A percentile compares a stretch with the other conserved stretches of the same genome.
These are phyloP conservation scores for Bostrychus sinensis DNA, from an alignment of 2,113 vertebrate species.

Conservation along the genomic window DNA sequence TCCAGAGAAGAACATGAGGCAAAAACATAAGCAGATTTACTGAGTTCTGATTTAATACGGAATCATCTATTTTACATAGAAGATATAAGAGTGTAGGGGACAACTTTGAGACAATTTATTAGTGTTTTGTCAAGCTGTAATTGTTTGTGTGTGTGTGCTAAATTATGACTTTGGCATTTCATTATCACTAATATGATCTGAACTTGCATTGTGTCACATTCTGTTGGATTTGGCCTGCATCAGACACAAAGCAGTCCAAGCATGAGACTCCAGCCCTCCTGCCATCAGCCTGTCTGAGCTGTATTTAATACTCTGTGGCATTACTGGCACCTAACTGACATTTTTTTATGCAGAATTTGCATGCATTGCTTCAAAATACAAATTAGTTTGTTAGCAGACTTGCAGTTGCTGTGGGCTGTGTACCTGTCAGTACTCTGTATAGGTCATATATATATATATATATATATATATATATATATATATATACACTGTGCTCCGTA, in stretches of 20 bases:
- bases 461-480: no score
- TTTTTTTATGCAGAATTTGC: slow-evolving; percentile 27
- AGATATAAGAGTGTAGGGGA: no score
- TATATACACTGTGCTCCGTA: no score
- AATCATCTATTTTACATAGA: no score
- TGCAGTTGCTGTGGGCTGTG: not conserved
- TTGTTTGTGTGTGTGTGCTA: no score
- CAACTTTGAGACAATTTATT: no score
- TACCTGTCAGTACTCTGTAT: not conserved
- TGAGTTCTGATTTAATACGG: no score
- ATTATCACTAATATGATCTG: not conserved
- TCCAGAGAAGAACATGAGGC: no score
- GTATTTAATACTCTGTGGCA: not conserved
- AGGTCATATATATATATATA: no score
- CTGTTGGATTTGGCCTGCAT: not conserved
- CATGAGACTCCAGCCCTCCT: not conserved
- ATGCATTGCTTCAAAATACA: not conserved
- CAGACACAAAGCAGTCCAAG: not conserved
- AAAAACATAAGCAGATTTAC: no score
- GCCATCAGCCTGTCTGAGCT: not conserved
- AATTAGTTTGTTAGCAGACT: not conserved
- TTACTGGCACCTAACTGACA: slow-evolving; percentile 7
- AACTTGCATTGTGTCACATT: slow-evolving; percentile 4
- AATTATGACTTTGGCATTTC: not conserved
- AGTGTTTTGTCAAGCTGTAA: no score